Evolutionary conservation across 2,888 invertebrate species (phyloP), one percentile per base, ranked within the genome.

Genomic region (Eristalis pertinax): DNA sequence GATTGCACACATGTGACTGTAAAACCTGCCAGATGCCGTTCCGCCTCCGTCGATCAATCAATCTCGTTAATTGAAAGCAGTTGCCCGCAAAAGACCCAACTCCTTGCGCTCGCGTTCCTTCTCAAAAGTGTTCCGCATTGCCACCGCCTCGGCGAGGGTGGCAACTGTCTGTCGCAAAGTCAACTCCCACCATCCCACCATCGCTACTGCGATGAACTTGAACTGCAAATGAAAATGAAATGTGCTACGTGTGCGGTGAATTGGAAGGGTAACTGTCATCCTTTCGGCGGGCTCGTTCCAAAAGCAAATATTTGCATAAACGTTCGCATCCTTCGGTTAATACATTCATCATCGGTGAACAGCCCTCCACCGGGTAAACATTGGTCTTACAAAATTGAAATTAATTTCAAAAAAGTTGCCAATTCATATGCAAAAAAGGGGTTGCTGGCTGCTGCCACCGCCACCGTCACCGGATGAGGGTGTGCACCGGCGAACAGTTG

Each of bases 371-470:
- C 79, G 26, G 84, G 87, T 80, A 87, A 87, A 87, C 87, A 87
- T 73, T 65, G 84, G 84, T 80, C 87, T 87, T 79, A 84, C 75
- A 76, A 87, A 87, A 87, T 87, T 83, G 87, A 87, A 87, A 87
- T 87, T 87, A 87, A 87, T 87, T 87, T 87, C 67, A 87, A 80
- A 73, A 79, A 77, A 73, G 63, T 84, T 84, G 72, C 70, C 84
- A 79, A 83, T 87, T 87, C 87, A 87, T 87, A 87, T 87, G 87
- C 87, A 87, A 80, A 87, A n/a, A 56, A 64, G 70, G 67, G 72
- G 73, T 63, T 77, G 62, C 58, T 4, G 26, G 26, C n/a, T n/a
- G n/a, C n/a, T n/a, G 62, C 43, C n/a, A n/a, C 29, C 43, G n/a
- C 43, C 24, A 2, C n/a, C n/a, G n/a, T n/a, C n/a, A n/a, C n/a